Conservation (phyloP, 1,140 invertebrate genomes). For the Drosophila bipectinata region DNA sequence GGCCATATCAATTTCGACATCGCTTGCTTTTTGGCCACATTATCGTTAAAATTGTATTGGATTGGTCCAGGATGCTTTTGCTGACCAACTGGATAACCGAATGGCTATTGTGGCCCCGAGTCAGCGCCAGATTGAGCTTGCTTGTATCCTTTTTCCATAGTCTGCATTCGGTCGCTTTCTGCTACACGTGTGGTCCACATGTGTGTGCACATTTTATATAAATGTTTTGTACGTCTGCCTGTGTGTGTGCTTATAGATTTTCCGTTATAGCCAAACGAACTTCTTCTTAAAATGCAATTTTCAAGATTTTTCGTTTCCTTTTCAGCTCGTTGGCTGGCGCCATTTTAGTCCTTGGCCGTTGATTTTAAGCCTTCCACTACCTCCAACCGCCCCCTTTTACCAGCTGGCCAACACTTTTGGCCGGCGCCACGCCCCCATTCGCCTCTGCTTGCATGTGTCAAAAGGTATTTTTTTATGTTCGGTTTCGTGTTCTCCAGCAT, state of each 20-base stretch:
- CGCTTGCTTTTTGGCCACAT: conserved; percentile 66
- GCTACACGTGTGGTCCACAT: not conserved
- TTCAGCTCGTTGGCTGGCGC: conserved; percentile 51
- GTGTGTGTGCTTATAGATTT: conserved; percentile 66
- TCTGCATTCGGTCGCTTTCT: conserved; percentile 30
- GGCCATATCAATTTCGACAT: conserved; percentile 72
- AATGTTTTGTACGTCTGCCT: not conserved
- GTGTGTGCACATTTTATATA: not conserved
- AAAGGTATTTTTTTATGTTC: conserved; percentile 80
- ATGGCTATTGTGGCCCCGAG: conserved; percentile 59
- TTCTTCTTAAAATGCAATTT: conserved; percentile 83
- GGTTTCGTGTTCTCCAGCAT: conserved; percentile 77
- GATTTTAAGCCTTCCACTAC: conserved; percentile 61
- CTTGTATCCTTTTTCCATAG: conserved; percentile 40
- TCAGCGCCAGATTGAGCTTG: conserved; percentile 55
- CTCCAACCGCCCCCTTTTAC: not conserved
- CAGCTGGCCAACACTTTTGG: conserved; percentile 35
- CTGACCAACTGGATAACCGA: conserved; percentile 50
- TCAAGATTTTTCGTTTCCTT: conserved; percentile 66
- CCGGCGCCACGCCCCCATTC: conserved; percentile 39
- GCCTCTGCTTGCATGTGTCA: conserved; percentile 74
- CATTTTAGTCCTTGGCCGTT: conserved; percentile 63
- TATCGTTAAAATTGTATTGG: conserved; percentile 82
- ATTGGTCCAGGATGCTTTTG: conserved; percentile 62
- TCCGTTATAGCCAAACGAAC: conserved; percentile 76